phyloP scores from a whole-genome alignment of 1,140 invertebrate genomes.

The Apis laboriosa region DNA sequence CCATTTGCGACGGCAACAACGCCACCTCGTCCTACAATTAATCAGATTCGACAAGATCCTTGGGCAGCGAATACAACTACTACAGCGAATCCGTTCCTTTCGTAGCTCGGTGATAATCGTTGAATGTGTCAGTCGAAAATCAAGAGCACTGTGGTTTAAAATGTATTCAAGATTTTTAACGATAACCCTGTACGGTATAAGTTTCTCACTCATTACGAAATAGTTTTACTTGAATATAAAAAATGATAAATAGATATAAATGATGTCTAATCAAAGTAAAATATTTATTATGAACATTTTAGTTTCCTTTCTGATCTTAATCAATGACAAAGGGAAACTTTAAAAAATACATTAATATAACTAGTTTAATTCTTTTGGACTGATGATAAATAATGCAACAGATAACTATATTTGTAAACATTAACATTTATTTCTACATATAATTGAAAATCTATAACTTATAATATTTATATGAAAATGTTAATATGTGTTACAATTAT shows the following conservation, averaged over 20 bases:
- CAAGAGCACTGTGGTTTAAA: conserved; percentile 70
- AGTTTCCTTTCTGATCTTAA: background rate
- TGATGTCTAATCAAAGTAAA: conserved; percentile 3
- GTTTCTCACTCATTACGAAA: conserved; percentile 55
- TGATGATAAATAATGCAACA: background rate
- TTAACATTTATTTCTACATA: conserved; percentile 24
- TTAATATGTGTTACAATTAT: conserved; percentile 37
- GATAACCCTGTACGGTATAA: conserved; percentile 74
- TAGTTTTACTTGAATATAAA: conserved; percentile 23
- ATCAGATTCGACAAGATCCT: conserved; percentile 80
- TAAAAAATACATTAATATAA: background rate
- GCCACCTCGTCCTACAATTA: conserved; percentile 79
- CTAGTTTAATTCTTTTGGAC: background rate
- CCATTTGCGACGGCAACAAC: conserved; percentile 78
- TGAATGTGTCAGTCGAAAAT: conserved; percentile 63
- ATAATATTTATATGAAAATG: conserved; percentile 3
- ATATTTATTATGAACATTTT: conserved; percentile 10
- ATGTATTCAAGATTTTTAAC: conserved; percentile 69
- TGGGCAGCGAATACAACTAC: conserved; percentile 74
- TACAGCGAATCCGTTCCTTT: conserved; percentile 80
- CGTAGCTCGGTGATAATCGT: conserved; percentile 73
- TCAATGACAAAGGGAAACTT: background rate
- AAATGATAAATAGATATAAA: background rate
- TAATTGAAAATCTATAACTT: conserved; percentile 1
- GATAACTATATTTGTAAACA: background rate